Evolutionary conservation across 2,113 vertebrate genomes (phyloP).

Genomic region (Bufo bufo): DNA sequence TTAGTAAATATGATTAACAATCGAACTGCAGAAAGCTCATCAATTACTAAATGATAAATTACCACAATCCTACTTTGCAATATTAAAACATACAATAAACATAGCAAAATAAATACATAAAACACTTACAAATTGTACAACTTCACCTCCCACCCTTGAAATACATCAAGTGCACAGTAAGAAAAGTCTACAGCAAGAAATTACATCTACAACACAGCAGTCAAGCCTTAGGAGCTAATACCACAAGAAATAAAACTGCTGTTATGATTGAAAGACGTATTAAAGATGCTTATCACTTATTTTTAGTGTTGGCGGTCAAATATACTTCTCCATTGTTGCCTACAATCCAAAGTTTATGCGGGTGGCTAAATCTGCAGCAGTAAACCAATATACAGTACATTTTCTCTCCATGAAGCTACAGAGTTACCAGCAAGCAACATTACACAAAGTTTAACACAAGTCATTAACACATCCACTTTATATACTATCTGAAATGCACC

Average conservation of each 20-base stretch:
- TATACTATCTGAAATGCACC: neutral
- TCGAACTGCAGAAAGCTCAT: neutral
- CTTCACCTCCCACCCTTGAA: conserved; percentile 63
- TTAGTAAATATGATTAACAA: neutral
- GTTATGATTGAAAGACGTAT: conserved; percentile 67
- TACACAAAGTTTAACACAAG: neutral
- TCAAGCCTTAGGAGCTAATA: conserved; percentile 67
- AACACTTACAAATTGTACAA: conserved; percentile 67
- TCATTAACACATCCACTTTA: neutral
- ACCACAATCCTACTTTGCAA: neutral
- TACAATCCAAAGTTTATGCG: conserved; percentile 63
- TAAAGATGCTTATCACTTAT: conserved; percentile 69
- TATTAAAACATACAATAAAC: conserved; percentile 23
- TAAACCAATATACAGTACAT: conserved; percentile 26
- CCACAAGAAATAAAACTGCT: conserved; percentile 67
- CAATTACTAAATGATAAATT: conserved; percentile 22
- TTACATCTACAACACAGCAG: conserved; percentile 61
- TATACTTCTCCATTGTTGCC: conserved; percentile 63
- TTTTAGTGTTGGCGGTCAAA: conserved; percentile 68
- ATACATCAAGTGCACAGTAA: conserved; percentile 64
- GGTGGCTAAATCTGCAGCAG: neutral
- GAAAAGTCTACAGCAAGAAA: conserved; percentile 65
- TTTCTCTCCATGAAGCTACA: neutral
- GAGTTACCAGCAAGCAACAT: neutral
- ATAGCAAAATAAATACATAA: conserved; percentile 38